A percentile compares a stretch with the other conserved stretches of the same genome.
These are phyloP conservation scores for Drosophila quadrilineata DNA, from an alignment of 1,140 invertebrate genomes.

Conservation along the genomic window DNA sequence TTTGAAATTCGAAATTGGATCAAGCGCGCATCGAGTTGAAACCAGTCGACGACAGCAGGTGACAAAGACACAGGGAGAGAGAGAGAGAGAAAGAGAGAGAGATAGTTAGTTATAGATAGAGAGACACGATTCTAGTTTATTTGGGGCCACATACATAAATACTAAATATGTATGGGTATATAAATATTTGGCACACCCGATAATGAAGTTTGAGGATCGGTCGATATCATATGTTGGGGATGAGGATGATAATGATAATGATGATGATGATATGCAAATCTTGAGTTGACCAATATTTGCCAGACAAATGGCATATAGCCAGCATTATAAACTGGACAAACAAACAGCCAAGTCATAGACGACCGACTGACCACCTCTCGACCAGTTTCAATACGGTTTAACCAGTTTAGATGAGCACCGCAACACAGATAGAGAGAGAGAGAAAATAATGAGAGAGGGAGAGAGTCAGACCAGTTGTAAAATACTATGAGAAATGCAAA, in stretches of 20 bases:
- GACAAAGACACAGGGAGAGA: too few species aligned
- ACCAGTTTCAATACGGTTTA: constrained; percentile 48
- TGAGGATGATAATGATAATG: constrained; percentile 16
- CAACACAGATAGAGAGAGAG: background rate
- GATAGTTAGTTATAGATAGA: too few species aligned
- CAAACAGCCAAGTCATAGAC: too few species aligned
- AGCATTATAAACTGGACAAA: constrained; percentile 19
- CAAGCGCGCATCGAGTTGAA: constrained; percentile 16
- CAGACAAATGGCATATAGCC: constrained; percentile 14
- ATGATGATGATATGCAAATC: constrained; percentile 46
- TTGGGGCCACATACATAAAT: constrained; percentile 43
- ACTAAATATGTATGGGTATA: too few species aligned
- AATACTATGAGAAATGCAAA: constrained; percentile 53
- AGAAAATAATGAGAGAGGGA: background rate
- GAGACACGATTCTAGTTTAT: constrained; percentile 36
- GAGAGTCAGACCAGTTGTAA: constrained; percentile 1
- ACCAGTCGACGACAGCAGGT: constrained; percentile 23
- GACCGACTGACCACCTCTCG: constrained; percentile 45
- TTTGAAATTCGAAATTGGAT: constrained; percentile 32
- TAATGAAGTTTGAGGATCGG: constrained; percentile 23
- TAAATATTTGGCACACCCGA: constrained; percentile 59
- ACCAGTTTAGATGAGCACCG: constrained; percentile 49
- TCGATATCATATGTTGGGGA: constrained; percentile 9
- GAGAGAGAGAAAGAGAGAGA: too few species aligned
- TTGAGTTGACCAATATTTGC: constrained; percentile 69